Evolutionary conservation across 2,113 vertebrate species (phyloP), one percentile per base, ranked within the genome.

Genomic region (Hemiprocne comata): DNA sequence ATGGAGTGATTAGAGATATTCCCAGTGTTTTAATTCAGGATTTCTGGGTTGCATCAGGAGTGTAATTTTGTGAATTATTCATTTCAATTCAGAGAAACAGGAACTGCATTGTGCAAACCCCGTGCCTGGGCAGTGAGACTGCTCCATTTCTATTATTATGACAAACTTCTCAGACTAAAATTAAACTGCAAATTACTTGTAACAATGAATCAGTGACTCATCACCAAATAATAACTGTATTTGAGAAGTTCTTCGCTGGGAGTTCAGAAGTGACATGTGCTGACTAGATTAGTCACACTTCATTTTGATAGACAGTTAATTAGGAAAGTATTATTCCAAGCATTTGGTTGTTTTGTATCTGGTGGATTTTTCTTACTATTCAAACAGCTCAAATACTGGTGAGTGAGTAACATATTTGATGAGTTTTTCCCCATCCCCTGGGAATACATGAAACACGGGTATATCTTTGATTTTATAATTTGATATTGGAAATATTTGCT

Each of bases 151-250:
- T 84, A 29, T 17, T 69, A 10, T 81, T 70, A 33, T 64, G 58
- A 60, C 60, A 80, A 90, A 86, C 33, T 90, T 66, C 61, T 64
- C 75, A 20, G 60, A 34, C 88, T 92, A 78, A 92, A 92, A 94
- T 86, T 54, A 84, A 93, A 61, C 69, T 67, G 36, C 31, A 86
- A 33, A 77, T 94, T 64, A n/a, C 62, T 72, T n/a, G 29, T 69
- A 72, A 58, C 69, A 73, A 36, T 84, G 88, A 93, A 81, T 65
- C 65, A 53, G 53, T 84, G 85, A 82, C 82, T 81, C 70, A 61
- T 67, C 80, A 24, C 33, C 51, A 77, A 44, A 5, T 36, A 74
- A 66, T 58, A 71, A 67, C 50, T 34, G 44, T 16, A 33, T 73
- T 64, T 57, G 61, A 60, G 65, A 34, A 94, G 51, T 55, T 70